These are phyloP conservation scores for Marisa cornuarietis DNA, from an alignment of 1,140 invertebrate species.

Conservation along the genomic window DNA sequence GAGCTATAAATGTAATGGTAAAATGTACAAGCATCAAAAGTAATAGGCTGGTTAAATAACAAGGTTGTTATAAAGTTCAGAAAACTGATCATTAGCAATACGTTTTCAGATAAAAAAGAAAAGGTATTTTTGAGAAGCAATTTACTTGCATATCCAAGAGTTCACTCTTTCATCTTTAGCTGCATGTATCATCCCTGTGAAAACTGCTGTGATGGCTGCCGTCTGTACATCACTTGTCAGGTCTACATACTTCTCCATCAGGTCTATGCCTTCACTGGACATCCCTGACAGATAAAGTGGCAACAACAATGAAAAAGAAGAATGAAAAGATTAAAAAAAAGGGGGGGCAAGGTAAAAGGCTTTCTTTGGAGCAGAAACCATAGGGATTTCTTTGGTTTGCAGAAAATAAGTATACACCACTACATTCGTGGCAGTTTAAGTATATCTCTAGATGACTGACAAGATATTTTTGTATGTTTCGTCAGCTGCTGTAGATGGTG, in stretches of 20 bases:
- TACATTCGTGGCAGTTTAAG: no score
- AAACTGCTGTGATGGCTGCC: slow-evolving; percentile 81
- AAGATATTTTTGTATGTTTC: no score
- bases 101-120: no score
- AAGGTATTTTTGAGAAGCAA: background rate
- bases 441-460: background rate
- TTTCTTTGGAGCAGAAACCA: background rate
- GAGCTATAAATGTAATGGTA: no score
- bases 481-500: no score
- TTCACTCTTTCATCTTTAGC: slow-evolving; percentile 70
- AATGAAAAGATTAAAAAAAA: no score
- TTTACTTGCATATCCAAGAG: slow-evolving; percentile 54
- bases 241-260: slow-evolving; percentile 91
- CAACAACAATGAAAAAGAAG: background rate
- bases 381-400: background rate
- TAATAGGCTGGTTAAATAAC: no score
- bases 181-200: slow-evolving; percentile 75
- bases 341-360: no score
- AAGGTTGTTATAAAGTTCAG: no score
- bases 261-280: slow-evolving; percentile 70
- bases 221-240: slow-evolving; percentile 92
- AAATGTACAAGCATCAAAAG: no score
- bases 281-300: slow-evolving; percentile 42
- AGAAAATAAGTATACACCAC: background rate
- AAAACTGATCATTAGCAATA: no score